Evolutionary conservation across 2,797 vertebrate species (phyloP).

Genomic region (Anguilla obscura): DNA sequence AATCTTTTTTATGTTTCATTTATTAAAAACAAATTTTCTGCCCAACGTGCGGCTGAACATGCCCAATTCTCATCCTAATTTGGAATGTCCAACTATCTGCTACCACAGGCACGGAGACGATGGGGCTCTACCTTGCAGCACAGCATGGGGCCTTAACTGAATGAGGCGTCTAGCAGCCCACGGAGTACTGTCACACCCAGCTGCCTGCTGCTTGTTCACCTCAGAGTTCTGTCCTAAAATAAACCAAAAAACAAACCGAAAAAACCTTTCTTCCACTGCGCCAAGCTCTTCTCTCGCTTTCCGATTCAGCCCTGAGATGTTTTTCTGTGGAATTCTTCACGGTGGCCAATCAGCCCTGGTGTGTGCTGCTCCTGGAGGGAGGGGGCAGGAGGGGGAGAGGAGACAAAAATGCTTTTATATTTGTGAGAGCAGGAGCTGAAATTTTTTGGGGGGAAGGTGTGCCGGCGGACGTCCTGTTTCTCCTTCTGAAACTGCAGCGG

Average conservation of each 20-base stretch:
- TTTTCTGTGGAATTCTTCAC: constrained; percentile 34
- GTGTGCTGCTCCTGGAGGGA: constrained; percentile 16
- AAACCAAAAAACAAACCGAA: constrained; percentile 14
- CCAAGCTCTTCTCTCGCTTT: constrained; percentile 12
- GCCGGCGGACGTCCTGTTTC: constrained; percentile 12
- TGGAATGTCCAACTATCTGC: no score
- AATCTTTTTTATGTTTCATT: neutral
- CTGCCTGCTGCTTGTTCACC: neutral
- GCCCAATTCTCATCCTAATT: no score
- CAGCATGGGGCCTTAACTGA: neutral
- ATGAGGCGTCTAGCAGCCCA: neutral
- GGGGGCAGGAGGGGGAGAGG: neutral
- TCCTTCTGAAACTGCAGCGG: constrained; percentile 14
- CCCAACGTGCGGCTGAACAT: no score
- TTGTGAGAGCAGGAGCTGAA: constrained; percentile 4
- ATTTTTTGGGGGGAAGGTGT: neutral
- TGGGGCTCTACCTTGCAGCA: neutral
- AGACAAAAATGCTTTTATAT: neutral
- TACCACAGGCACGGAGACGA: neutral
- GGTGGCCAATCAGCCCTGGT: constrained; percentile 23
- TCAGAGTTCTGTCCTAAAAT: neutral
- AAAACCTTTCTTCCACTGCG: neutral
- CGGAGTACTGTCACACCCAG: neutral
- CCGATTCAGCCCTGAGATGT: constrained; percentile 30
- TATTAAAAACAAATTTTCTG: no score